A percentile compares a stretch with the other conserved stretches of the same genome.
phyloP scores from a whole-genome alignment of 2,888 invertebrate genomes.

The Gortyna flavago region DNA sequence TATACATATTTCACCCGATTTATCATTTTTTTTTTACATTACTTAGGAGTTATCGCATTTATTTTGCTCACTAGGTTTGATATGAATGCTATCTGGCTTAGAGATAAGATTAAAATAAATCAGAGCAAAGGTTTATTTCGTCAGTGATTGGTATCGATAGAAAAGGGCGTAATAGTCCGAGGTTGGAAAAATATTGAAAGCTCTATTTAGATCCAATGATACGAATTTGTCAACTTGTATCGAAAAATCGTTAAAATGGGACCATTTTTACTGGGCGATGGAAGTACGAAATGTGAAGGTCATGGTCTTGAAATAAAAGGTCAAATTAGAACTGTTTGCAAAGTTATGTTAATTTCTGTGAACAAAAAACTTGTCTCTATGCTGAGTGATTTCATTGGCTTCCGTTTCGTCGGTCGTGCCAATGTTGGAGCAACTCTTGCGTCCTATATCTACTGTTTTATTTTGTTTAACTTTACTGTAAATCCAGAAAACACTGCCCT shows the following conservation, averaged over 20 bases:
- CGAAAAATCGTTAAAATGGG: too few relatives aligned
- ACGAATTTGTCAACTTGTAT: too few relatives aligned
- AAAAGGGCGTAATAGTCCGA: neutral
- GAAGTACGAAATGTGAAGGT: slow-evolving; percentile 3
- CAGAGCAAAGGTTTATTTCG: neutral
- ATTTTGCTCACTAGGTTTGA: neutral
- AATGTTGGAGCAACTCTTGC: slow-evolving; percentile 17
- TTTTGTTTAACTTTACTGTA: neutral
- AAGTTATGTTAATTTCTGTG: slow-evolving; percentile 25
- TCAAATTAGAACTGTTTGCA: slow-evolving; percentile 45
- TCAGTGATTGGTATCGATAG: neutral
- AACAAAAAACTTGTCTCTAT: slow-evolving; percentile 6
- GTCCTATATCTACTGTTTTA: neutral
- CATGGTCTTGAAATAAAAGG: slow-evolving; percentile 15
- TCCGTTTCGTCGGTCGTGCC: slow-evolving; percentile 5
- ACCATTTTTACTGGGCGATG: too few relatives aligned
- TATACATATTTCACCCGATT: neutral
- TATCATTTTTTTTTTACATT: neutral
- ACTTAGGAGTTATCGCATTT: neutral
- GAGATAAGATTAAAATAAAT: neutral
- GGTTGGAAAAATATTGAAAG: neutral
- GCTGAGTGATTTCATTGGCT: slow-evolving; percentile 3
- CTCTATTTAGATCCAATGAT: too few relatives aligned
- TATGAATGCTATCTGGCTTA: slow-evolving; percentile 10
- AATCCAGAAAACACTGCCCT: neutral